Conservation (phyloP, 1,140 invertebrate genomes). For the Cepaea nemoralis region DNA sequence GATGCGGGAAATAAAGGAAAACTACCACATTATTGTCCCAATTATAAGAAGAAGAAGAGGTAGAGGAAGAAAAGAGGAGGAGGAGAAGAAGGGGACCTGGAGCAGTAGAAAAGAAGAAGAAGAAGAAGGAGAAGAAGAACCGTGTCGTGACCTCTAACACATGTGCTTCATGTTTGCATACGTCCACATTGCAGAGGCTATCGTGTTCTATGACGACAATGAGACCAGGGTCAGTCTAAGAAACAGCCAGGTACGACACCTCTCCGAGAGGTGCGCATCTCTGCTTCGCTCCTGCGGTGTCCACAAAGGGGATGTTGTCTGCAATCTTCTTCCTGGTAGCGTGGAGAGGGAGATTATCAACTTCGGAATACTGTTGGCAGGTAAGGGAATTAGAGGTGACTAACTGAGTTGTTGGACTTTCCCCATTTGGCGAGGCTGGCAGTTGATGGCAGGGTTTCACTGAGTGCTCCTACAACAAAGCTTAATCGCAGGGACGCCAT, state of each 20-base stretch:
- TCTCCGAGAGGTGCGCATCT: neutral
- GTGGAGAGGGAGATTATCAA: conserved; percentile 27
- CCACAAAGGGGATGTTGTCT: conserved; percentile 24
- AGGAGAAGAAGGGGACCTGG: neutral
- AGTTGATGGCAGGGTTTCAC: too few relatives aligned
- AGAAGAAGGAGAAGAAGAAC: neutral
- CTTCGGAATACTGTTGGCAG: conserved; percentile 22
- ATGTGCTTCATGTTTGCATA: neutral
- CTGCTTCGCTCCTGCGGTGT: conserved; percentile 15
- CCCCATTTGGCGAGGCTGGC: too few relatives aligned
- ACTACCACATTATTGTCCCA: too few relatives aligned
- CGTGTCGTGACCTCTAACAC: neutral
- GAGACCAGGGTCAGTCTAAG: neutral
- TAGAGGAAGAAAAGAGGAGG: neutral
- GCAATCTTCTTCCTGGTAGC: conserved; percentile 7
- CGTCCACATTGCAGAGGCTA: neutral
- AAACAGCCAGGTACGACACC: neutral
- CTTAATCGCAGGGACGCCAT: too few relatives aligned
- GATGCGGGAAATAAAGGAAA: neutral
- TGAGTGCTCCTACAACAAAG: too few relatives aligned
- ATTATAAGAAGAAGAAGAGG: too few relatives aligned
- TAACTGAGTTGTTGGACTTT: too few relatives aligned
- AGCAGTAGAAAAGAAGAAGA: neutral
- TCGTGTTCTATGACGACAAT: conserved; percentile 15
- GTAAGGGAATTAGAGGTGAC: too few relatives aligned